Evolutionary conservation across 2,113 vertebrate genomes (phyloP).

Genomic region (Rhabdornis inornatus): DNA sequence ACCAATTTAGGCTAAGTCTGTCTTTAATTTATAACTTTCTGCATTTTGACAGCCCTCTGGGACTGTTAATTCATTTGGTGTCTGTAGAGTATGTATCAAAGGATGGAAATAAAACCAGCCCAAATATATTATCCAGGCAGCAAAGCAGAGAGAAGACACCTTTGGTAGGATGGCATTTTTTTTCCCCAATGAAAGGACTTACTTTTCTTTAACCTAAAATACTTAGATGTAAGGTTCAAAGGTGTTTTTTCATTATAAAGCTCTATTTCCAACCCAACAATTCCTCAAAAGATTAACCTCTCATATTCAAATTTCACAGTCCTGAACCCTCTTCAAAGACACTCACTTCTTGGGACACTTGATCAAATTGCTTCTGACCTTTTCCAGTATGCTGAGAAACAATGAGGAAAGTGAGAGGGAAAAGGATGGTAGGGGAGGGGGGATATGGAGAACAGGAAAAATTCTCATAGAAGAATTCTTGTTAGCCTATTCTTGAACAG

Average conservation of each 20-base stretch:
- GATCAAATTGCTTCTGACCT: slow-evolving; percentile 42
- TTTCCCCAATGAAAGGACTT: not conserved
- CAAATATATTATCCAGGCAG: not conserved
- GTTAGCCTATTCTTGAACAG: slow-evolving; percentile 7
- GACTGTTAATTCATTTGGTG: slow-evolving; percentile 20
- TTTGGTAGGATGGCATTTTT: not conserved
- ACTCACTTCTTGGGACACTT: not conserved
- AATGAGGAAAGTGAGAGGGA: not conserved
- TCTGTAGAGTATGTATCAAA: not conserved
- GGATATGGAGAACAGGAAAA: not conserved
- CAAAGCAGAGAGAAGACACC: not conserved
- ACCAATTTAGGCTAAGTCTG: not conserved
- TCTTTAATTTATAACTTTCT: slow-evolving; percentile 28
- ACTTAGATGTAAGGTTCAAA: slow-evolving; percentile 15
- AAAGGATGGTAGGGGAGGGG: not conserved
- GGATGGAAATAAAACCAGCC: not conserved
- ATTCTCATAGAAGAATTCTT: not conserved
- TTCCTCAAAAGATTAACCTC: slow-evolving; percentile 19
- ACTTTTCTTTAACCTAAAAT: not conserved
- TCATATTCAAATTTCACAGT: slow-evolving; percentile 20
- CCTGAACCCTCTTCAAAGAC: slow-evolving; percentile 18
- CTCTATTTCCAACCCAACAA: not conserved
- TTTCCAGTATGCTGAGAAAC: not conserved
- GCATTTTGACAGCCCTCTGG: not conserved
- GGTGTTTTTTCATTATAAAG: slow-evolving; percentile 26